phyloP scores from a whole-genome alignment of 2,888 invertebrate genomes.

The Acanthoscelides obtectus region DNA sequence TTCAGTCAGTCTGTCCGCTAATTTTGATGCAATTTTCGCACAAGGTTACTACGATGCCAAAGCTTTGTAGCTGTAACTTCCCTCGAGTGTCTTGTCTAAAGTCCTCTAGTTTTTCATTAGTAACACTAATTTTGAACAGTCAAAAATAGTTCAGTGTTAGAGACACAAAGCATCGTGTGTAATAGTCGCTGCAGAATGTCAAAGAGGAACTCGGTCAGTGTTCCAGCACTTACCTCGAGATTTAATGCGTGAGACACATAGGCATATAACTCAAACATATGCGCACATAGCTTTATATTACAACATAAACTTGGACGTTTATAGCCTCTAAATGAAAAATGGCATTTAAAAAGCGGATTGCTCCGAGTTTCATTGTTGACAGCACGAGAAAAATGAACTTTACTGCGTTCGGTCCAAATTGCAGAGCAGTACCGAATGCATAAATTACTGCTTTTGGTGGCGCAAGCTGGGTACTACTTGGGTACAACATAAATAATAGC shows the following conservation, averaged over 20 bases:
- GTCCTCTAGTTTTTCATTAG: too few species aligned
- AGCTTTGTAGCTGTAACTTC: too few species aligned
- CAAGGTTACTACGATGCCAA: too few species aligned
- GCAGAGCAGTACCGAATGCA: not conserved
- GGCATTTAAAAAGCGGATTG: not conserved
- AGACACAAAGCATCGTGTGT: too few species aligned
- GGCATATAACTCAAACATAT: not conserved
- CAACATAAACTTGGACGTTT: not conserved
- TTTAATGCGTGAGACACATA: not conserved
- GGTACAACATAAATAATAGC: not conserved
- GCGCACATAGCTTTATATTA: not conserved
- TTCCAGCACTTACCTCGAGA: not conserved
- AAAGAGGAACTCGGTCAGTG: not conserved
- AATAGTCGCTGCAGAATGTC: too few species aligned
- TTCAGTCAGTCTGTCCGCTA: too few species aligned
- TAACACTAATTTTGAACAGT: too few species aligned
- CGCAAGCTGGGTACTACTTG: not conserved
- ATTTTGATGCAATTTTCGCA: too few species aligned
- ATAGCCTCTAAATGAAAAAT: not conserved
- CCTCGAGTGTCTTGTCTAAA: too few species aligned
- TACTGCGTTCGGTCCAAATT: not conserved
- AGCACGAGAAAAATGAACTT: not conserved
- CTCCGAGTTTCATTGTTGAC: not conserved
- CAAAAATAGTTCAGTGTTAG: too few species aligned
- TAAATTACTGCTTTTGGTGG: not conserved